Base-by-base conservation (phyloP, 2,888 invertebrate genomes). In the Dryocosmus kuriphilus region DNA sequence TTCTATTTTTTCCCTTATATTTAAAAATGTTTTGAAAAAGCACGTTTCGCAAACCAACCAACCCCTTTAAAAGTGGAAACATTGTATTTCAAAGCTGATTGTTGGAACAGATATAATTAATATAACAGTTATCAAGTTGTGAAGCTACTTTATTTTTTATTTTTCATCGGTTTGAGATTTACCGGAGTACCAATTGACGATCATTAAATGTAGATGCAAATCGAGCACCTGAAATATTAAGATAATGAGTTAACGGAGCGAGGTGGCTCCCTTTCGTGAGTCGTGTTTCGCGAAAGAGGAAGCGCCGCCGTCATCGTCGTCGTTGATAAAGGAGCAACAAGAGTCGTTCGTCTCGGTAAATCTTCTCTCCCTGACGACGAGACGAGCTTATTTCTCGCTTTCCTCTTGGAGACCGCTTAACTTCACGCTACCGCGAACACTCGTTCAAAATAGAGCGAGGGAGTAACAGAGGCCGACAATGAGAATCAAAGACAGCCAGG, bases 331-430 rank as follows among this genome's bases (percentile, higher is more conserved):
- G 77, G 82, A 80, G 80, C 81, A 83, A 77, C 79, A 77, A 67
- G 79, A 80, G 79, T 78, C 60, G 14, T 61, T 46, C 73, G 35
- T 41, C 32, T 60, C 35, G 41, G 61, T 51, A 74, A 74, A 74
- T 77, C 77, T 67, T 74, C 63, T 74, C 77, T 60, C 62, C 65
- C 57, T 38, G 60, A 74, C 61, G 57, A 63, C 77, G 71, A 71
- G 78, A 67, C 77, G 77, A 85, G 81, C 77, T 84, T 84, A 85
- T 85, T 83, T 81, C 83, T 77, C 79, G 81, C 63, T 75, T 71
- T 71, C 51, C 71, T 51, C 71, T 46, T 51, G n/a, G 27, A 55
- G 71, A 84, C 83, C 80, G 78, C 83, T 83, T 84, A 84, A 82
- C 84, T 85, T 85, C 78, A 81, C 76, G 83, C 73, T 81, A 60